phyloP scores from a whole-genome alignment of 2,888 invertebrate species.

The Drosophila neoperkinsi region DNA sequence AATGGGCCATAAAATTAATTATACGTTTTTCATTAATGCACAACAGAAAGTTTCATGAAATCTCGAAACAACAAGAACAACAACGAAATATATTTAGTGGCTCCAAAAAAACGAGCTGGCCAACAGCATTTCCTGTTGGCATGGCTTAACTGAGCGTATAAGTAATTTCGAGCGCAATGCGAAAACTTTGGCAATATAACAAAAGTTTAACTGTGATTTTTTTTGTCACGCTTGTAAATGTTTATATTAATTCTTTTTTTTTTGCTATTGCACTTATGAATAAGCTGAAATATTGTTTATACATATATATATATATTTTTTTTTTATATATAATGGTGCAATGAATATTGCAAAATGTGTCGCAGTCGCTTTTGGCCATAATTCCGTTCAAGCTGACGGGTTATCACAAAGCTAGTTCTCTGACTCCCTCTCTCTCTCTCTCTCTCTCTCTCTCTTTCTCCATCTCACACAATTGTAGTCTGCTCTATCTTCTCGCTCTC shows the following conservation, averaged over 20 bases:
- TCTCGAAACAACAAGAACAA: slow-evolving; percentile 11
- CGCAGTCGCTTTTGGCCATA: slow-evolving; percentile 36
- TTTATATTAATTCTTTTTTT: slow-evolving; percentile 42
- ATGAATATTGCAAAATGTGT: slow-evolving; percentile 39
- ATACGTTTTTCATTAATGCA: slow-evolving; percentile 61
- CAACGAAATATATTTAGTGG: slow-evolving; percentile 8
- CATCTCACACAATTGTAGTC: background rate
- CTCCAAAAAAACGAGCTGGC: slow-evolving; percentile 7
- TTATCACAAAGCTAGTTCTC: slow-evolving; percentile 35
- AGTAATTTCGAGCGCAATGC: slow-evolving; percentile 71
- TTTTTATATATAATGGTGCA: slow-evolving; percentile 30
- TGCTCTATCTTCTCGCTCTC: slow-evolving; percentile 20
- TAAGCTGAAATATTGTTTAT: slow-evolving; percentile 1
- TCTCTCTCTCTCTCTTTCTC: background rate
- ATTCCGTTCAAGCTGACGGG: slow-evolving; percentile 47
- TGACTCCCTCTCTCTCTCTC: slow-evolving; percentile 6
- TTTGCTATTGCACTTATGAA: slow-evolving; percentile 15
- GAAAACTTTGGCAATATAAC: slow-evolving; percentile 79
- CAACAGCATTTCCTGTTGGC: slow-evolving; percentile 3
- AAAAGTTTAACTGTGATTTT: slow-evolving; percentile 77
- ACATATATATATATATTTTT: slow-evolving; percentile 16
- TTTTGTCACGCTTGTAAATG: slow-evolving; percentile 67
- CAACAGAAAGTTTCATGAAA: slow-evolving; percentile 39
- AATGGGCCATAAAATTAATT: slow-evolving; percentile 49
- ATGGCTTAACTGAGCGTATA: slow-evolving; percentile 53